Conservation (phyloP, 1,140 invertebrate species). For the Meteorus sp. region DNA sequence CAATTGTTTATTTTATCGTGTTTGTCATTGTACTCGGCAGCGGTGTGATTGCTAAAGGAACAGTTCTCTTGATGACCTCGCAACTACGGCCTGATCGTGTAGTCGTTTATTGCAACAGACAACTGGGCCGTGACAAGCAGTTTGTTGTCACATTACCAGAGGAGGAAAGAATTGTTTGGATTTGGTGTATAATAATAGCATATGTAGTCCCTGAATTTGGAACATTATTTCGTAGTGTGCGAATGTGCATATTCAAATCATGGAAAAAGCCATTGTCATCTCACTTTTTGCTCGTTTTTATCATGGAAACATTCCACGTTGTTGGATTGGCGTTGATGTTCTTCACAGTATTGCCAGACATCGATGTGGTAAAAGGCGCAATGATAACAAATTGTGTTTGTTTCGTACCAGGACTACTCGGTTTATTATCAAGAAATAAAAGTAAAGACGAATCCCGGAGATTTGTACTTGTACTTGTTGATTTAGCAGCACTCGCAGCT, state of each 20-base stretch:
- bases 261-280: constrained; percentile 66
- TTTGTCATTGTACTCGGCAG: constrained; percentile 81
- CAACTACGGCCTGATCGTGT: constrained; percentile 76
- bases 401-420: constrained; percentile 80
- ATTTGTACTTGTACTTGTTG: constrained; percentile 78
- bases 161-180: constrained; percentile 86
- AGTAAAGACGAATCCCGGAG: constrained; percentile 74
- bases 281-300: constrained; percentile 72
- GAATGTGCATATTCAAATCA: constrained; percentile 91
- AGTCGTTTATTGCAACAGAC: constrained; percentile 79
- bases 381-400: constrained; percentile 94
- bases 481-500: constrained; percentile 78
- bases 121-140: constrained; percentile 80
- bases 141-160: constrained; percentile 77
- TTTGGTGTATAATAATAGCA: constrained; percentile 88
- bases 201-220: constrained; percentile 87
- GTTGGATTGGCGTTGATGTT: constrained; percentile 83
- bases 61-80: constrained; percentile 88
- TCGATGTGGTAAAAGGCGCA: constrained; percentile 89
- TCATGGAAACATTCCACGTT: constrained; percentile 86
- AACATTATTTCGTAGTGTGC: constrained; percentile 77
- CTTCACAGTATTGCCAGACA: constrained; percentile 83
- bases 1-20: constrained; percentile 80
- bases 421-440: constrained; percentile 77
- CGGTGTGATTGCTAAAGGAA: constrained; percentile 84